These are phyloP conservation scores for Lasioglossum calceatum DNA, from an alignment of 2,888 invertebrate species.

Conservation along the genomic window DNA sequence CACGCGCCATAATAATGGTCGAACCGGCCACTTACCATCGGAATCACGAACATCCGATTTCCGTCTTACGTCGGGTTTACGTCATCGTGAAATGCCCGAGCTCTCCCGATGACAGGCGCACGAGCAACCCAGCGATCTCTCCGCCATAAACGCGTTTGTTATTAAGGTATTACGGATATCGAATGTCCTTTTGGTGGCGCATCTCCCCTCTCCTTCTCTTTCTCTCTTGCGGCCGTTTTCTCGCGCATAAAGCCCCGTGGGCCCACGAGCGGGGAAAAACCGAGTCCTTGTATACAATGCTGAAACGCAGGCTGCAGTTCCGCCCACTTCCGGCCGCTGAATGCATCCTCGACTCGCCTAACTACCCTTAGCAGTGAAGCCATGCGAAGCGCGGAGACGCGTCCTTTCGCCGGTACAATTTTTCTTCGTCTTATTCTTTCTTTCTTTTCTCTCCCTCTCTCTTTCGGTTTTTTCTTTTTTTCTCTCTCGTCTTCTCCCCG, in stretches of 20 bases:
- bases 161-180: conserved; percentile 84
- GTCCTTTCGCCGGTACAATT: conserved; percentile 77
- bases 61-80: conserved; percentile 76
- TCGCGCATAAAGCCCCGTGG: conserved; percentile 61
- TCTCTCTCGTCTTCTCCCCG: conserved; percentile 15
- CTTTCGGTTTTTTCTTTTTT: conserved; percentile 10
- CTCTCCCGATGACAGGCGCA: conserved; percentile 24
- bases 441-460: conserved; percentile 22
- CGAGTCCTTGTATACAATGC: conserved; percentile 79
- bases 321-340: conserved; percentile 84
- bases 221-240: conserved; percentile 47
- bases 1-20: conserved; percentile 29
- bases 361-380: conserved; percentile 82
- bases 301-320: conserved; percentile 82
- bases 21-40: conserved; percentile 44
- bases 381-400: conserved; percentile 79
- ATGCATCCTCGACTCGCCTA: conserved; percentile 82
- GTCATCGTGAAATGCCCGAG: conserved; percentile 66
- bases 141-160: conserved; percentile 75
- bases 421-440: conserved; percentile 59
- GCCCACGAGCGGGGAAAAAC: conserved; percentile 73
- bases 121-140: conserved; percentile 46
- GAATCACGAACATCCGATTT: conserved; percentile 75
- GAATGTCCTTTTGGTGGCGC: conserved; percentile 82
- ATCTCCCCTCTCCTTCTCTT: conserved; percentile 59